A percentile compares a stretch with the other conserved stretches of the same genome.
These are phyloP conservation scores for Myopa testacea DNA, from an alignment of 2,888 invertebrate genomes.

Conservation along the genomic window DNA sequence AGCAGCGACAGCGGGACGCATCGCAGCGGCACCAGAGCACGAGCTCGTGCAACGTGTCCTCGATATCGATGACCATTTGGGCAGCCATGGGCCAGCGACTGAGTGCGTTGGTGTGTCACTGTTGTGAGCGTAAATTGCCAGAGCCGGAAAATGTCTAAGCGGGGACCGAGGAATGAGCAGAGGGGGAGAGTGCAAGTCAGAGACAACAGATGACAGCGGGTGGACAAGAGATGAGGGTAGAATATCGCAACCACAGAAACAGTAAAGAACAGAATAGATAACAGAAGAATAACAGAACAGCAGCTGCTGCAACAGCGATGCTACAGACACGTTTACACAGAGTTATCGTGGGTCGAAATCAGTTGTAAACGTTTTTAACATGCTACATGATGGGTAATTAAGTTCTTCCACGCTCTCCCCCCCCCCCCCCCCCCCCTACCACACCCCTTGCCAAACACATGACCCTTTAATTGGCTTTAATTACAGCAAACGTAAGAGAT, in stretches of 20 bases:
- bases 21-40: slow-evolving; percentile 52
- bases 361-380: too few species aligned
- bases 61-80: slow-evolving; percentile 67
- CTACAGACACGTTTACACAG: not conserved
- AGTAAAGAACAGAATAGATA: not conserved
- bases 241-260: not conserved
- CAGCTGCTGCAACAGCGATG: not conserved
- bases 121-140: slow-evolving; percentile 68
- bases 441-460: too few species aligned
- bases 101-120: slow-evolving; percentile 66
- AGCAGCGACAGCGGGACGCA: slow-evolving; percentile 46
- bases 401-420: too few species aligned
- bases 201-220: not conserved
- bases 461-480: too few species aligned
- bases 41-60: slow-evolving; percentile 66
- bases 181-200: not conserved
- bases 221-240: not conserved
- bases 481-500: too few species aligned
- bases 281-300: not conserved
- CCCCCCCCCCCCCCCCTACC: too few species aligned
- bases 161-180: slow-evolving; percentile 11
- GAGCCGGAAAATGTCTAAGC: slow-evolving; percentile 68
- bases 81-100: slow-evolving; percentile 66
- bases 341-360: too few species aligned
- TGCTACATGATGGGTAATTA: too few species aligned